These are phyloP conservation scores for Tragelaphus scriptus DNA, from an alignment of 2,113 vertebrate species.

Conservation along the genomic window DNA sequence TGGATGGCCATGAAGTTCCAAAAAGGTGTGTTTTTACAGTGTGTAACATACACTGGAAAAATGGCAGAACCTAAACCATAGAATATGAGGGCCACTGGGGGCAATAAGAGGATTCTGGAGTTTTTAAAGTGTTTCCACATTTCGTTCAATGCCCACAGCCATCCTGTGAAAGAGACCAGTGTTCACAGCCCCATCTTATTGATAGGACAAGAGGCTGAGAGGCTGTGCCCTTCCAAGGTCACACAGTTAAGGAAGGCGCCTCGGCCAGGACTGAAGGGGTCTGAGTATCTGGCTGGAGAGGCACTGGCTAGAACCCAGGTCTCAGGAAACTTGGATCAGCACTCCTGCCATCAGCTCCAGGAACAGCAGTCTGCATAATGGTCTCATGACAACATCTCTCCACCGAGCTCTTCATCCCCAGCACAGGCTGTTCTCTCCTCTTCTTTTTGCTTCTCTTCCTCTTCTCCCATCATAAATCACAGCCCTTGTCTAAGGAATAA, in stretches of 20 bases:
- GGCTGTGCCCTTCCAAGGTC: not conserved
- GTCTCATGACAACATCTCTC: not conserved
- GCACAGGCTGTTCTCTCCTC: not conserved
- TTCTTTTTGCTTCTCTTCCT: conserved; percentile 27
- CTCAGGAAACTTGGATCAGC: not conserved
- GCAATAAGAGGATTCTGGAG: not conserved
- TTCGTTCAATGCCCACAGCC: not conserved
- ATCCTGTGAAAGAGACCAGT: not conserved
- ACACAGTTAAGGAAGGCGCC: not conserved
- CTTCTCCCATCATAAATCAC: not conserved
- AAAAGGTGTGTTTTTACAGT: not conserved
- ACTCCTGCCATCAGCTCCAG: not conserved
- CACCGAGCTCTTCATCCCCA: not conserved
- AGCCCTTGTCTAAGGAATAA: not conserved
- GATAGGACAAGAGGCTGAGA: not conserved
- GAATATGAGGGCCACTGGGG: not conserved
- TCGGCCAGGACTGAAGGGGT: not conserved
- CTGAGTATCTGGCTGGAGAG: not conserved
- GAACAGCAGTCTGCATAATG: not conserved
- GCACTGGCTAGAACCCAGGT: not conserved
- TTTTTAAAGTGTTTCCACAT: not conserved
- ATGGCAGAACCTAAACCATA: not conserved
- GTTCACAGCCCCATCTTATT: not conserved
- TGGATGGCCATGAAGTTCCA: not conserved
- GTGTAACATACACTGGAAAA: not conserved